Evolutionary conservation across 2,888 invertebrate genomes (phyloP).

Genomic region (Magallana nippona): DNA sequence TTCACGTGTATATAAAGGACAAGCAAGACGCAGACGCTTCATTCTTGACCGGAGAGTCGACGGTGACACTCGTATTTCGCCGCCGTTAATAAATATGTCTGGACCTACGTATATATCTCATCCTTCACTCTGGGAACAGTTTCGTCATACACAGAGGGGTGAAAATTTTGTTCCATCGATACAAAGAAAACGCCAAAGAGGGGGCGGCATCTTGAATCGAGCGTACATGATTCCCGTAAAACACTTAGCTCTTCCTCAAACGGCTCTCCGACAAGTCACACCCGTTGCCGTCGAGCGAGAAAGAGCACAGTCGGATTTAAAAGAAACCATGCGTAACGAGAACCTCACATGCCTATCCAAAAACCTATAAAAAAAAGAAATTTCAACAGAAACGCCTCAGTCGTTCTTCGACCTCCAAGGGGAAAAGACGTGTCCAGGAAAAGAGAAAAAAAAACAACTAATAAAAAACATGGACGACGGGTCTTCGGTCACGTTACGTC

Average conservation of each 20-base stretch:
- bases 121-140: background rate
- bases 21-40: conserved; percentile 1
- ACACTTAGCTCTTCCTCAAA: background rate
- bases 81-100: background rate
- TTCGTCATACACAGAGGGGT: background rate
- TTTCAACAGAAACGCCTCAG: no score
- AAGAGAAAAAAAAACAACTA: no score
- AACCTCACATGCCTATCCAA: no score
- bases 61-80: conserved; percentile 22
- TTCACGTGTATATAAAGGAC: conserved; percentile 17
- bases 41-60: conserved; percentile 13
- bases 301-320: no score
- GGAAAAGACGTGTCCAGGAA: no score
- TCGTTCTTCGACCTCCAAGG: no score
- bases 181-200: background rate
- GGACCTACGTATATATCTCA: background rate
- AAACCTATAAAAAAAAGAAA: no score
- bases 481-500: background rate
- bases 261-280: no score
- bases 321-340: no score
- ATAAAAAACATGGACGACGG: background rate
- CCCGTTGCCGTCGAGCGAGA: no score
- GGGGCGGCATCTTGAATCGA: background rate
- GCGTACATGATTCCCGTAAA: conserved; percentile 19
- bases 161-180: background rate